Evolutionary conservation across 2,888 invertebrate genomes (phyloP).

Genomic region (Polyommatus icarus): DNA sequence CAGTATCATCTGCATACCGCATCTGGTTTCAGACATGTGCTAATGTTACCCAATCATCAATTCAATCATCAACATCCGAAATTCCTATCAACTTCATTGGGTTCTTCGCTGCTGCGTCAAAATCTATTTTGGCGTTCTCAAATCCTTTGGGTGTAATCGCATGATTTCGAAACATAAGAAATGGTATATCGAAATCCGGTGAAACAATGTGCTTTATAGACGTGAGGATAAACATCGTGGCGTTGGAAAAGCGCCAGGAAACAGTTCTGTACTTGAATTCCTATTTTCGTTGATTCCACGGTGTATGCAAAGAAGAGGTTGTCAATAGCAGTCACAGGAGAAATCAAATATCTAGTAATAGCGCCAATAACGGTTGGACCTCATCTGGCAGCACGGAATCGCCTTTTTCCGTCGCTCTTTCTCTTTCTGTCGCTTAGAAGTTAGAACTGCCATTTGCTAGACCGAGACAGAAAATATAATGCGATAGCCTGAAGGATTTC

Average conservation of each 20-base stretch:
- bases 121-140: not conserved
- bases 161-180: conserved; percentile 14
- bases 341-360: not conserved
- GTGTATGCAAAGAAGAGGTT: conserved; percentile 47
- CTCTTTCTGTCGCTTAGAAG: too few relatives aligned
- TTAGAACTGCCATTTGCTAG: too few relatives aligned
- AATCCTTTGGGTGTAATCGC: not conserved
- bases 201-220: conserved; percentile 29
- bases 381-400: too few relatives aligned
- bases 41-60: conserved; percentile 6
- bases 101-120: not conserved
- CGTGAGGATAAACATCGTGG: conserved; percentile 37
- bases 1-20: conserved; percentile 35
- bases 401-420: too few relatives aligned
- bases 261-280: conserved; percentile 47
- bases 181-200: conserved; percentile 5
- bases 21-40: conserved; percentile 36
- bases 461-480: too few relatives aligned
- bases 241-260: conserved; percentile 56
- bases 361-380: too few relatives aligned
- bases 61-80: not conserved
- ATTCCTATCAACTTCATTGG: not conserved
- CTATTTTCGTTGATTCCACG: conserved; percentile 63
- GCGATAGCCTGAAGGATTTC: too few relatives aligned
- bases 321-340: conserved; percentile 19